Conservation (phyloP, 2,888 invertebrate species). For the Mythimna impura region DNA sequence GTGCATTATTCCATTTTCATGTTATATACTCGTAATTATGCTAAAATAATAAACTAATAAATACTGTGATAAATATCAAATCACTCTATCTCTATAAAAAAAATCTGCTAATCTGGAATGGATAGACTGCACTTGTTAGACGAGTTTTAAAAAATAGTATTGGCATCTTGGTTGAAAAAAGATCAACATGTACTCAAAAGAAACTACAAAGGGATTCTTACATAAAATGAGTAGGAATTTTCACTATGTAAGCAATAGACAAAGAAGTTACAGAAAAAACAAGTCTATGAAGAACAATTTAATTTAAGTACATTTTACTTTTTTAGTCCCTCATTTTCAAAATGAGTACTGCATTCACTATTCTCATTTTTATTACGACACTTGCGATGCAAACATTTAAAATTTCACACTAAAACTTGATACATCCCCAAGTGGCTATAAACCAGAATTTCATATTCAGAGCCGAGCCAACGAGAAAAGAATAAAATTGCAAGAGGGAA, state of each 20-base stretch:
- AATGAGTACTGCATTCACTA: constrained; percentile 41
- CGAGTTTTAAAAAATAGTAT: no score
- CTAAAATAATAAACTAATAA: no score
- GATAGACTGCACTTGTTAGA: no score
- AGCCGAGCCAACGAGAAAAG: constrained; percentile 43
- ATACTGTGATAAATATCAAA: no score
- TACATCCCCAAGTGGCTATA: constrained; percentile 58
- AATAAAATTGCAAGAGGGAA: constrained; percentile 52
- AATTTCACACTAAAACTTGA: constrained; percentile 54
- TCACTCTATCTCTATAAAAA: no score
- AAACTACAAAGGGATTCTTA: neutral
- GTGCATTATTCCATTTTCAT: no score
- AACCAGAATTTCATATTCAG: constrained; percentile 58
- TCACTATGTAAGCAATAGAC: neutral
- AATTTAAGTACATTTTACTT: constrained; percentile 10
- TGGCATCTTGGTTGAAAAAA: no score
- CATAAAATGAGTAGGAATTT: neutral
- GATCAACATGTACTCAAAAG: neutral
- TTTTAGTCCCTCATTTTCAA: constrained; percentile 35
- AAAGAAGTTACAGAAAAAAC: neutral
- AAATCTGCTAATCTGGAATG: no score
- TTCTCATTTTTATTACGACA: constrained; percentile 54
- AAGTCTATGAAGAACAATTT: neutral
- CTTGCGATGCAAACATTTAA: constrained; percentile 56
- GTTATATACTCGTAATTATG: no score